Evolutionary conservation across 2,113 vertebrate genomes (phyloP), one percentile per base, ranked within the genome.

Genomic region (Chascanopsetta lugubris): DNA sequence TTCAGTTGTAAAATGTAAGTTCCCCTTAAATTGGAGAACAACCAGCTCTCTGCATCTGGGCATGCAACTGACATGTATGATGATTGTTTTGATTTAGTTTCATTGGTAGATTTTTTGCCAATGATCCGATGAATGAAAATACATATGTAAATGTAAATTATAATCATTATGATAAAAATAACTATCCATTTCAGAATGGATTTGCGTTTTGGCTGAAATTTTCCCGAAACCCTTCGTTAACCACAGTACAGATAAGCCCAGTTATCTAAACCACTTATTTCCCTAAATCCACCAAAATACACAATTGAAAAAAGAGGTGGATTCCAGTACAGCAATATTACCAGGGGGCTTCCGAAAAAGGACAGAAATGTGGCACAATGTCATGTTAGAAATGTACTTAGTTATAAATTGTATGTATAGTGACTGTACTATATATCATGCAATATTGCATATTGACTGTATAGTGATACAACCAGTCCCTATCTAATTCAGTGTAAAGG

Each of bases 251-350:
- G 36, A 18, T 22, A 29, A 9, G 32, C 38, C 70, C 49, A 65
- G 13, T 70, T 56, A 69, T 45, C 54, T 45, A 36, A 74, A 48
- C 70, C 43, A 40, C 36, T 27, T 51, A 61, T 42, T 42, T 42
- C 38, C 38, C 38, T 42, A 42, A 42, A n/a, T 8, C 38, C 38
- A 42, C 38, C 38, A 42, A 6, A 36, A 36, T 6, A 15, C 12
- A 36, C 12, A 36, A 5, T 13, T 36, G 32, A 9, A 36, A 3
- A 36, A n/a, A n/a, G n/a, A n/a, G n/a, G n/a, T n/a, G n/a, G n/a
- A n/a, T n/a, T n/a, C n/a, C n/a, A n/a, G n/a, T n/a, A n/a, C n/a
- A n/a, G n/a, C n/a, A n/a, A n/a, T n/a, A n/a, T n/a, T n/a, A n/a
- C n/a, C n/a, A n/a, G n/a, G n/a, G n/a, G n/a, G n/a, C n/a, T n/a